Evolutionary conservation across 2,888 invertebrate genomes (phyloP).

Genomic region (Zygogramma bicolorata): DNA sequence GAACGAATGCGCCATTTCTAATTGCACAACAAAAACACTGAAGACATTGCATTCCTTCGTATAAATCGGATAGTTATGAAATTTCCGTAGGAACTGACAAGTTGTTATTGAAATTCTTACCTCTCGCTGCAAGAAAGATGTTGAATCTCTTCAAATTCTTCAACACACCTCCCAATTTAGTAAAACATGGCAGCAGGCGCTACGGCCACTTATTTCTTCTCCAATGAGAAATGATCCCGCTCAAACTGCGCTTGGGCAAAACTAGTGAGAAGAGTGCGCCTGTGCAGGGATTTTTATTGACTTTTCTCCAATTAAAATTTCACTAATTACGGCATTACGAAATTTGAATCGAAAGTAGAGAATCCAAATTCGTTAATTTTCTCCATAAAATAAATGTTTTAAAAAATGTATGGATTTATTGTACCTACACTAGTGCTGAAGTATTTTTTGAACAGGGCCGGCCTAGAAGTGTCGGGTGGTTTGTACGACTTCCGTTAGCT

Average conservation of each 20-base stretch:
- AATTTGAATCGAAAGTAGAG: no score
- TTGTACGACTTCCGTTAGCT: no score
- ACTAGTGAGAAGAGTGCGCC: not conserved
- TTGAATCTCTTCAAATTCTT: constrained; percentile 59
- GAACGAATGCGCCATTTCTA: constrained; percentile 45
- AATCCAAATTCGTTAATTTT: no score
- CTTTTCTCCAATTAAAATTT: constrained; percentile 12
- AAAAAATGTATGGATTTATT: no score
- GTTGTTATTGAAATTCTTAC: constrained; percentile 9
- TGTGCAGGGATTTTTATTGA: constrained; percentile 9
- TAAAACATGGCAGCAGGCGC: constrained; percentile 78
- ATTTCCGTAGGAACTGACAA: constrained; percentile 3
- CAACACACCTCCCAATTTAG: constrained; percentile 75
- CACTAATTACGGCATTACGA: not conserved
- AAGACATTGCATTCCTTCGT: not conserved
- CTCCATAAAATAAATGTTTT: no score
- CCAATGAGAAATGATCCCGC: constrained; percentile 62
- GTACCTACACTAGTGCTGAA: no score
- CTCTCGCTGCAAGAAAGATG: constrained; percentile 54
- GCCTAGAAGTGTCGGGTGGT: no score
- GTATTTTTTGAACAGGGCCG: no score
- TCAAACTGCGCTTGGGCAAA: constrained; percentile 57
- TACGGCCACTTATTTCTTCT: constrained; percentile 53
- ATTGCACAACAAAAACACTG: constrained; percentile 46
- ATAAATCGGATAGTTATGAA: constrained; percentile 20